These are phyloP conservation scores for Mycetomoellerius zeteki DNA, from an alignment of 1,140 invertebrate genomes.

Conservation along the genomic window DNA sequence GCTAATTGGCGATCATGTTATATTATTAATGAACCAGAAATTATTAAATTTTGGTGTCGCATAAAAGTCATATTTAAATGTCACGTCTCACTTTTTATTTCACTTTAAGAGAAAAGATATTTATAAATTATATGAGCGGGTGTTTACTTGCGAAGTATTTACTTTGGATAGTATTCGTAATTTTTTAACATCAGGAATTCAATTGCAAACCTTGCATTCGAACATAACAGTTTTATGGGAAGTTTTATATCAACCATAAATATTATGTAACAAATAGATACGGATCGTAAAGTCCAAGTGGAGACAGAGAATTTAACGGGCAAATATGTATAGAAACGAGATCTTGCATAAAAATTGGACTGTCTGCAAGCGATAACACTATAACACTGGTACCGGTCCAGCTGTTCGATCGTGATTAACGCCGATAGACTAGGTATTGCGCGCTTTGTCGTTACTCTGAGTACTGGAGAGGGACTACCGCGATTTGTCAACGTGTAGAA, in stretches of 20 bases:
- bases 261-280: conserved; percentile 46
- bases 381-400: neutral
- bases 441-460: conserved; percentile 34
- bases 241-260: conserved; percentile 43
- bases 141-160: neutral
- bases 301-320: neutral
- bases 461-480: neutral
- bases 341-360: neutral
- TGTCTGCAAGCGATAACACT: neutral
- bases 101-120: neutral
- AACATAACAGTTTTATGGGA: conserved; percentile 16
- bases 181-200: neutral
- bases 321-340: conserved; percentile 7
- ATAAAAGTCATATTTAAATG: conserved; percentile 20
- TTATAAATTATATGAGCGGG: neutral
- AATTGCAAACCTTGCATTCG: neutral
- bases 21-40: conserved; percentile 11
- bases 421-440: conserved; percentile 8
- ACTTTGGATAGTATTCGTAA: neutral
- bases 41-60: neutral
- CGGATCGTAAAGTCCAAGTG: conserved; percentile 23
- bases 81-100: conserved; percentile 4
- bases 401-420: conserved; percentile 30
- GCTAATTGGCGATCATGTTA: conserved; percentile 12
- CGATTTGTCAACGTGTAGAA: conserved; percentile 71